These are phyloP conservation scores for Anguilla marmorata DNA, from an alignment of 2,797 vertebrate species.

Conservation along the genomic window DNA sequence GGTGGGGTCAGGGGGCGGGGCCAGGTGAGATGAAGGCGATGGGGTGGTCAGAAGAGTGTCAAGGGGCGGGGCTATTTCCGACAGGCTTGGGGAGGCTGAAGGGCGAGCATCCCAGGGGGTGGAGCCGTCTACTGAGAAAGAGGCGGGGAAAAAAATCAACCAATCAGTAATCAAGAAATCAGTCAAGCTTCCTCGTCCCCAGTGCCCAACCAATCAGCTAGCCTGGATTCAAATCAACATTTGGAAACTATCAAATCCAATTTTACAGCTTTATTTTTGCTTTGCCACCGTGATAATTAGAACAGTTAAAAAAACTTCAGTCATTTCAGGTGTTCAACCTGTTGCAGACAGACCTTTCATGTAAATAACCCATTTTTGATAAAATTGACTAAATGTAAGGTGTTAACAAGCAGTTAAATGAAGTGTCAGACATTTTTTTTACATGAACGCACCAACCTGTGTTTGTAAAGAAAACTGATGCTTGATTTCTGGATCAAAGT, in stretches of 20 bases:
- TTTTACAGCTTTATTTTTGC: neutral
- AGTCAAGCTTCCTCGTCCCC: neutral
- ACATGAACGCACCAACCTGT: neutral
- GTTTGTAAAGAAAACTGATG: neutral
- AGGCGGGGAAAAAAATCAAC: constrained; percentile 35
- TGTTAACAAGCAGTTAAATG: neutral
- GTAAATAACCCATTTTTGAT: neutral
- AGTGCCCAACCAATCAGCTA: neutral
- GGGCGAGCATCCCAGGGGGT: constrained; percentile 90
- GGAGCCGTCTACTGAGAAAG: constrained; percentile 83
- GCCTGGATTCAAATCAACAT: constrained; percentile 47
- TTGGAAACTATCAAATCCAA: neutral
- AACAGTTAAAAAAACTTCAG: neutral
- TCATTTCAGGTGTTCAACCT: neutral
- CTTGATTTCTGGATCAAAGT: neutral
- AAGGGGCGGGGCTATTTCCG: constrained; percentile 90
- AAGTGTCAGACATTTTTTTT: neutral
- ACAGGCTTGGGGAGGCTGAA: constrained; percentile 93
- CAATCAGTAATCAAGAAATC: neutral
- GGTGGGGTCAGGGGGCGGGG: constrained; percentile 86
- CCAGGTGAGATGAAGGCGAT: constrained; percentile 91
- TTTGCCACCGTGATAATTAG: neutral
- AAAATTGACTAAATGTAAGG: neutral
- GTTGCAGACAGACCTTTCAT: neutral
- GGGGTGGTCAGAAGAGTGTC: constrained; percentile 83